Evolutionary conservation across 2,113 vertebrate species (phyloP).

Genomic region (Pteruthius melanotis): DNA sequence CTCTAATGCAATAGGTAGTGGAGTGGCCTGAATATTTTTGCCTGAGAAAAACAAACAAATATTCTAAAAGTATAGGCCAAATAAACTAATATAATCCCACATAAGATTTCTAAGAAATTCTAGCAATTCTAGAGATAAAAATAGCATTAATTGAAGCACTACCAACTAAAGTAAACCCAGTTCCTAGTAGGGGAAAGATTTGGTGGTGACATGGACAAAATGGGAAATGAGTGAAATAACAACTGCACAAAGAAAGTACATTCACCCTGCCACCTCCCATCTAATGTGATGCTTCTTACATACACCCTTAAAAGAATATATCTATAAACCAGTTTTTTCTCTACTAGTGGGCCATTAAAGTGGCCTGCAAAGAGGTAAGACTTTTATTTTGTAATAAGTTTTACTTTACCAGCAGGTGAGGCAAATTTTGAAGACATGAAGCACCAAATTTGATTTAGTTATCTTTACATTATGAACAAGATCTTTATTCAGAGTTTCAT

Average conservation of each 20-base stretch:
- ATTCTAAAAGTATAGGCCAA: not conserved
- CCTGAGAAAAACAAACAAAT: not conserved
- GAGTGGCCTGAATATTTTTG: not conserved
- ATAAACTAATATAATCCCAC: not conserved
- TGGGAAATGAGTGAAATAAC: not conserved
- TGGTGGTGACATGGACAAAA: not conserved
- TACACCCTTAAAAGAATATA: not conserved
- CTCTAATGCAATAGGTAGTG: not conserved
- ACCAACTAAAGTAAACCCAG: not conserved
- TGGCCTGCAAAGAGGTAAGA: not conserved
- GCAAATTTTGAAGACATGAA: not conserved
- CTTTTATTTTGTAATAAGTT: not conserved
- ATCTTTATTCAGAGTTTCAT: not conserved
- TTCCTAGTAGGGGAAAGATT: not conserved
- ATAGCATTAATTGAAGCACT: not conserved
- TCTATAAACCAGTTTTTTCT: not conserved
- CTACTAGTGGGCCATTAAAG: not conserved
- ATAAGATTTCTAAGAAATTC: constrained; percentile 8
- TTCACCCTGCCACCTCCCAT: fast-evolving
- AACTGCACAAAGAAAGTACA: not conserved
- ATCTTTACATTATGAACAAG: not conserved
- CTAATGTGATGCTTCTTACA: not conserved
- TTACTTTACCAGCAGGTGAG: not conserved
- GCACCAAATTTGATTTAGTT: not conserved
- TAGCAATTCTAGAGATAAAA: constrained; percentile 9